phyloP scores from a whole-genome alignment of 2,797 vertebrate species.

The Schizopygopsis pylzovi region DNA sequence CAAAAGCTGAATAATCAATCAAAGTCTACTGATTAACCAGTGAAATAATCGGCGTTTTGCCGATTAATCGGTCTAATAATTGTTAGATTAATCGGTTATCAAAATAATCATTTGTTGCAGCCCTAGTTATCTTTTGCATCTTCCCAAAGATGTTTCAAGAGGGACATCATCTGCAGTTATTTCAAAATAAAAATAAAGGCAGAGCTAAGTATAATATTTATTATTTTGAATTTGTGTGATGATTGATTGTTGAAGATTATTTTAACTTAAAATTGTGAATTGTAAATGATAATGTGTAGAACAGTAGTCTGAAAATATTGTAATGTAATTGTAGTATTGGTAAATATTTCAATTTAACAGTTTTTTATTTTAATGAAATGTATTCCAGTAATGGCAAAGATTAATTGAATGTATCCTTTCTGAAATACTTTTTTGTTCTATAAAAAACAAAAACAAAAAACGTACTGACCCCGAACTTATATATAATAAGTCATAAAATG shows the following conservation, averaged over 20 bases:
- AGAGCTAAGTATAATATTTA: background rate
- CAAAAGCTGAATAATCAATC: no score
- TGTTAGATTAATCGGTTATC: no score
- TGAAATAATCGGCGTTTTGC: accelerated
- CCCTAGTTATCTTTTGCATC: conserved; percentile 40
- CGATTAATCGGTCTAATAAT: no score
- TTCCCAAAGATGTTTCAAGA: background rate
- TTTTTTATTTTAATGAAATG: background rate
- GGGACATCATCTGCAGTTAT: conserved; percentile 10
- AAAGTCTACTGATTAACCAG: no score
- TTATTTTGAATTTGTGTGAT: background rate
- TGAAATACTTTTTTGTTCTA: no score
- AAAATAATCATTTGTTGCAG: no score
- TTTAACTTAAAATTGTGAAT: background rate
- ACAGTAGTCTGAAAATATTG: background rate
- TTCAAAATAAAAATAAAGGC: background rate
- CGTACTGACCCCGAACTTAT: background rate
- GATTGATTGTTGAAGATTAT: background rate
- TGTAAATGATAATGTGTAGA: background rate
- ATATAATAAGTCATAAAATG: background rate
- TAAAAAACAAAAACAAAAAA: no score
- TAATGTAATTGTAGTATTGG: background rate
- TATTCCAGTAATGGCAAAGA: background rate
- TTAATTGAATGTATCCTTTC: background rate
- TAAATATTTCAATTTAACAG: background rate